phyloP scores from a whole-genome alignment of 2,113 vertebrate species.

The Taurulus bubalis region DNA sequence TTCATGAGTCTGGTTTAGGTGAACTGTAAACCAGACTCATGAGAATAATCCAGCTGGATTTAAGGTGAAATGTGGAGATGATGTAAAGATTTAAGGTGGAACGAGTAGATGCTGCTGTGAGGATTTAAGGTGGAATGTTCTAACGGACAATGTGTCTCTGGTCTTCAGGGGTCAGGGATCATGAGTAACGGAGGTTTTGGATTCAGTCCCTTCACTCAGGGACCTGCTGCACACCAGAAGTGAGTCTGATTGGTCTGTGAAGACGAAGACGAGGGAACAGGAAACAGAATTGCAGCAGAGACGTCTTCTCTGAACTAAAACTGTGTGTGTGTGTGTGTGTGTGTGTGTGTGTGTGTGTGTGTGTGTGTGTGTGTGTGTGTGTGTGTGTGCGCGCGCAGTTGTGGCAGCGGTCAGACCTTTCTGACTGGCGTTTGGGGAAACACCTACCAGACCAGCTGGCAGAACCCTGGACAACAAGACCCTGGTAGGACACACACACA shows the following conservation, averaged over 20 bases:
- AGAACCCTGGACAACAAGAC: slow-evolving; percentile 93
- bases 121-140: neutral
- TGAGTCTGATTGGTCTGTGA: slow-evolving; percentile 77
- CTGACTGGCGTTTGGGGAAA: slow-evolving; percentile 96
- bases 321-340: neutral
- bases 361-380: neutral
- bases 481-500: slow-evolving; percentile 85
- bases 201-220: slow-evolving; percentile 94
- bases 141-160: neutral
- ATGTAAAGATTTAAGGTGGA: too few species aligned
- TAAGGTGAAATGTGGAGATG: too few species aligned
- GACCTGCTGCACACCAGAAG: slow-evolving; percentile 94
- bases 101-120: neutral
- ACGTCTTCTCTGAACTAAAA: too few species aligned
- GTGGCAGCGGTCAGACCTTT: slow-evolving; percentile 91
- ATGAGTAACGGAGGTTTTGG: slow-evolving; percentile 93
- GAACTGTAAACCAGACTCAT: too few species aligned
- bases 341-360: slow-evolving; percentile 5
- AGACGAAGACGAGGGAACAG: too few species aligned
- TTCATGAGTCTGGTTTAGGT: too few species aligned
- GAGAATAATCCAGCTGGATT: too few species aligned
- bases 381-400: slow-evolving; percentile 65
- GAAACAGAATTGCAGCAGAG: too few species aligned
- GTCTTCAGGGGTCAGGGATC: slow-evolving; percentile 88
- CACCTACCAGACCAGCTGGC: slow-evolving; percentile 95